Base-by-base conservation (phyloP, 2,113 vertebrate genomes). In the Chionomys nivalis region DNA sequence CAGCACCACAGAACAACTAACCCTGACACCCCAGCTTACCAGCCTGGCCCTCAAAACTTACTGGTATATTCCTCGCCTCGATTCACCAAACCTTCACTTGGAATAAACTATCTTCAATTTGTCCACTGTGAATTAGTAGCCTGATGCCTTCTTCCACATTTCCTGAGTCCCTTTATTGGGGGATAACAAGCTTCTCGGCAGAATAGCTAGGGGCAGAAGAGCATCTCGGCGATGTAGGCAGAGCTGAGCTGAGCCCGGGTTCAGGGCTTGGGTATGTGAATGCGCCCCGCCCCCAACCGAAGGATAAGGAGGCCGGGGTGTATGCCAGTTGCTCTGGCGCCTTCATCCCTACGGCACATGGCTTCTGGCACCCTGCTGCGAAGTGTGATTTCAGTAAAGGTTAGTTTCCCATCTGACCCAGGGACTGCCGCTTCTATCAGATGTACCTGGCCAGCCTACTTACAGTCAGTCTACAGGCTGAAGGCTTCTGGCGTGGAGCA, bases 171-270 rank as follows among this genome's bases (percentile, higher is more conserved):
- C 31, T 55, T 81, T 13, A 68, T 55, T 55, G 21, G 19, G 31
- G 21, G 58, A 9, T 13, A 19, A 24, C 49, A 24, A 42, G 21
- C 19, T 90, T 89, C 26, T 68, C 33, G 1, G 49, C 10, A 33
- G 26, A 72, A 58, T 88, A 52, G 61, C 61, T 1, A 96, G 83
- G 61, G 87, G 65, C 81, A 58, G 63, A 92, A 77, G 76, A 89
- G 72, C 83, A 70, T 39, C 21, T 47, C 10, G 0, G 12, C 0
- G 49, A 39, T 65, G 4, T 7, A 70, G 17, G 33, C 4, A 12
- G 66, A 49, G 17, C 58, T 0, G 42, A 61, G 1, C 33, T 4
- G 55, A 83, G 12, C 26, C 28, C 33, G 0, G 0, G 17, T 39
- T 94, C 70, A 13, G 31, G 68, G 61, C 63, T 65, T 39, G 36